Conservation (phyloP, 2,113 vertebrate species). For the Atrichornis clamosus region DNA sequence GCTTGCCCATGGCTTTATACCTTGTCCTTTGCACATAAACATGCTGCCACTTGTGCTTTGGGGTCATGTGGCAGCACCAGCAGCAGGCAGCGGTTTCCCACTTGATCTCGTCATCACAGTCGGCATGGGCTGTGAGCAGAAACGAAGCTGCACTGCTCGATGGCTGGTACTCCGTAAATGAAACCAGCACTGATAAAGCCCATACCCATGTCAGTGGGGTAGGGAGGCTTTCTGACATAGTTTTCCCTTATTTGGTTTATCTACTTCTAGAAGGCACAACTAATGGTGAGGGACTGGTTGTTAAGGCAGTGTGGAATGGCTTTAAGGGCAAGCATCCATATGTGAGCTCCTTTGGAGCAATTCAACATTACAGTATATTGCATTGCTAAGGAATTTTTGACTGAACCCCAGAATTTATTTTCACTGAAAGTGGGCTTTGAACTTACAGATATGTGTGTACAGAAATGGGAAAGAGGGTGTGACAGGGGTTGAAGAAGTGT, state of each 20-base stretch:
- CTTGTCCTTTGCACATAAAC: background rate
- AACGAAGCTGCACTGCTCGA: background rate
- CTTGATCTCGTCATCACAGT: background rate
- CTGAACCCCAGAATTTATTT: background rate
- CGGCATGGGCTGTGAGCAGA: rapidly evolving
- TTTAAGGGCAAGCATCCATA: background rate
- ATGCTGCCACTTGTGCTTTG: rapidly evolving
- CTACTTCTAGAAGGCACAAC: background rate
- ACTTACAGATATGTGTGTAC: background rate
- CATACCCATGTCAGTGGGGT: background rate
- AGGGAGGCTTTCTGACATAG: background rate
- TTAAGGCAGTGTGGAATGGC: background rate
- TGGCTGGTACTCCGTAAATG: background rate
- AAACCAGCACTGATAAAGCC: background rate
- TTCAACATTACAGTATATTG: background rate
- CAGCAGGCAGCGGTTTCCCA: rapidly evolving
- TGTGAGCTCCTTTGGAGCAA: background rate
- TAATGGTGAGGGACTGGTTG: background rate
- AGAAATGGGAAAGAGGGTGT: background rate
- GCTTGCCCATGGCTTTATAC: background rate
- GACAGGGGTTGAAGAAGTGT: background rate
- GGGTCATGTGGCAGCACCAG: background rate
- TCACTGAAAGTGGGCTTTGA: background rate
- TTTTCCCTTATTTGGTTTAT: background rate
- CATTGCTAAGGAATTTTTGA: background rate